phyloP scores from a whole-genome alignment of 2,113 vertebrate genomes.

The Dryoscopus gambensis region DNA sequence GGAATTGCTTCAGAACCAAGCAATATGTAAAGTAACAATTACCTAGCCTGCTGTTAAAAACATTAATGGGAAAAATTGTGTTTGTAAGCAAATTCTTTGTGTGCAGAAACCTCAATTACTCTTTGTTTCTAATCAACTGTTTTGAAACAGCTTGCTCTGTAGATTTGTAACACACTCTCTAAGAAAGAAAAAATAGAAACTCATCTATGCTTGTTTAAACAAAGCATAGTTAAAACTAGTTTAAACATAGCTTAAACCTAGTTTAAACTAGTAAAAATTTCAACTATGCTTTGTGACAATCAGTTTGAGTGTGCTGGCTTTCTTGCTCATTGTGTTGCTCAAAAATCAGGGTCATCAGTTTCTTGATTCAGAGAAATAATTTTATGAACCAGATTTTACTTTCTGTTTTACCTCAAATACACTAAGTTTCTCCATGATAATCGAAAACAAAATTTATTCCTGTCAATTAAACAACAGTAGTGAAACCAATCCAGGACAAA shows the following conservation, averaged over 20 bases:
- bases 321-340: background rate
- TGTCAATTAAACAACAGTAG: background rate
- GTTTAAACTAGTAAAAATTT: background rate
- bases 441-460: background rate
- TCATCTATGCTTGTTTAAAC: background rate
- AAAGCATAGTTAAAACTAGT: no score
- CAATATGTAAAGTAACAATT: background rate
- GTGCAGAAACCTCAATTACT: background rate
- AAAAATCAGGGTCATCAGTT: background rate
- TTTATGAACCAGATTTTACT: background rate
- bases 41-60: background rate
- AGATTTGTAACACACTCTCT: background rate
- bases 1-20: background rate
- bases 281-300: background rate
- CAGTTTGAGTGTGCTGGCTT: background rate
- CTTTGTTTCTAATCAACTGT: background rate
- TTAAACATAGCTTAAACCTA: no score
- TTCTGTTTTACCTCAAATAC: background rate
- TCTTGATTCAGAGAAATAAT: background rate
- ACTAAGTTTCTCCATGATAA: background rate
- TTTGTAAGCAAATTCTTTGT: background rate
- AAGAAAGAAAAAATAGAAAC: background rate
- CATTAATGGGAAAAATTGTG: background rate
- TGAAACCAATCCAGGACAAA: background rate
- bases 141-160: conserved; percentile 17